Conservation (phyloP, 2,113 vertebrate species). For the Erythrocebus patas region DNA sequence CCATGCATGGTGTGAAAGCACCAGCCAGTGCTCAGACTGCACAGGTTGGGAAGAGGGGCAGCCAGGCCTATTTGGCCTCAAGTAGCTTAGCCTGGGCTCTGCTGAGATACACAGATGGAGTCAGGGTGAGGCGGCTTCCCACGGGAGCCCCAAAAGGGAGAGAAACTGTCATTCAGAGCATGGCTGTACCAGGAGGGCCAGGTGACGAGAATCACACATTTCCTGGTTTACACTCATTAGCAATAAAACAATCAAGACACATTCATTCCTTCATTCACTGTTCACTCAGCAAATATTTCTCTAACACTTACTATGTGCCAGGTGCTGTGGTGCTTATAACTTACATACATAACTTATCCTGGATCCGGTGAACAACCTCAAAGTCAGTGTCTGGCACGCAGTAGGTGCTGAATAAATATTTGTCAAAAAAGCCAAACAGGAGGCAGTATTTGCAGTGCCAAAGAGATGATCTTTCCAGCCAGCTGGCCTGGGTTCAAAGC, state of each 20-base stretch:
- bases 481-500: background rate
- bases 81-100: background rate
- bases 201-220: no score
- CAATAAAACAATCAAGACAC: background rate
- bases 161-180: background rate
- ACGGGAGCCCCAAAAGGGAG: no score
- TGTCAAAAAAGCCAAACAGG: background rate
- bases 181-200: background rate
- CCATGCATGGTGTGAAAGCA: background rate
- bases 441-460: background rate
- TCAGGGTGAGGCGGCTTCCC: fast-evolving
- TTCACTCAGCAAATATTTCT: background rate
- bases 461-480: background rate
- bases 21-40: background rate
- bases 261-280: background rate
- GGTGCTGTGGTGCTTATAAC: no score
- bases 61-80: background rate
- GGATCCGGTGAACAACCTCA: background rate
- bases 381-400: background rate
- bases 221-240: no score
- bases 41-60: background rate
- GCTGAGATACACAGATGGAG: background rate
- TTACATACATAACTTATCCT: background rate
- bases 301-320: background rate
- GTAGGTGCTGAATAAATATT: background rate